Percentiles rank a stretch among this genome's conserved stretches.
These are phyloP conservation scores for Neopipo cinnamomea DNA, from an alignment of 2,113 vertebrate genomes.

Conservation along the genomic window DNA sequence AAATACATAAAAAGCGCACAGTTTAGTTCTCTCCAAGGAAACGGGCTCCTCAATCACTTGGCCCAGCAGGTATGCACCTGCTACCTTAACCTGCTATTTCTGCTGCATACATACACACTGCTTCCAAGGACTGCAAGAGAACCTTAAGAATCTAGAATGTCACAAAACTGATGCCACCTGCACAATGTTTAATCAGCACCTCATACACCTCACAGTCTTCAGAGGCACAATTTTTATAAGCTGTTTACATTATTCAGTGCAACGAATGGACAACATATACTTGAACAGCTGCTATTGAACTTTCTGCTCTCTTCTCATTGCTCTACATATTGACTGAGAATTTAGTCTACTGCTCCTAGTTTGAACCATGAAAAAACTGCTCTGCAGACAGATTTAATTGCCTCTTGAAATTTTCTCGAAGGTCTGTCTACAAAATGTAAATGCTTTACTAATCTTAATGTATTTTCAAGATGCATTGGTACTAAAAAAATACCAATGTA, in stretches of 20 bases:
- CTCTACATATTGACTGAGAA: neutral
- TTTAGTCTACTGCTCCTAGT: neutral
- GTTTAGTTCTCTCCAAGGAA: neutral
- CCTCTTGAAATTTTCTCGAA: neutral
- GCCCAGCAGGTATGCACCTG: neutral
- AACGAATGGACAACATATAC: neutral
- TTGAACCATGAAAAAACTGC: neutral
- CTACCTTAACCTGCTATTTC: neutral
- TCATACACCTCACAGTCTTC: neutral
- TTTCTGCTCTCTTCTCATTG: neutral
- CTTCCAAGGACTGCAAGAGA: neutral
- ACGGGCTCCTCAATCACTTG: neutral
- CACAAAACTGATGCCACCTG: neutral
- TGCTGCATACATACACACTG: neutral
- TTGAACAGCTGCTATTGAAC: neutral
- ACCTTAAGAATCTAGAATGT: neutral
- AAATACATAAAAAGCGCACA: neutral
- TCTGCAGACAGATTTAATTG: neutral
- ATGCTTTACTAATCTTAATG: neutral
- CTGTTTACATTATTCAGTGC: neutral
- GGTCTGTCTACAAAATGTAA: neutral
- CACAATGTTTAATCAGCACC: neutral
- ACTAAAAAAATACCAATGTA: neutral
- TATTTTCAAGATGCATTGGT: neutral
- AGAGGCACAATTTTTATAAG: neutral